These are phyloP conservation scores for Clamator glandarius DNA, from an alignment of 2,797 vertebrate genomes.

Conservation along the genomic window DNA sequence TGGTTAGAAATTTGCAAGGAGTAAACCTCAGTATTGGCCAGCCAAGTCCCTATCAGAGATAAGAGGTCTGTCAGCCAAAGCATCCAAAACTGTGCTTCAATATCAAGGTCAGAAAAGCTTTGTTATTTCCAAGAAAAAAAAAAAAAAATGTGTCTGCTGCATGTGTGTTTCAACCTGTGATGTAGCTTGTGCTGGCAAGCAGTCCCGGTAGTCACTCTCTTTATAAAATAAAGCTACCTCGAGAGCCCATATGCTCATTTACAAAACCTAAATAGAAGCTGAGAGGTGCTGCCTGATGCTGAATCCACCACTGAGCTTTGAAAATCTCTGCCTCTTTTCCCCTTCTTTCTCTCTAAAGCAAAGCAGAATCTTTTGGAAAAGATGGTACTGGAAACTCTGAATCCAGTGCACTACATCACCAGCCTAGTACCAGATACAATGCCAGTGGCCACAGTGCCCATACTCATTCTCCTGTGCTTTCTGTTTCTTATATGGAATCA, in stretches of 20 bases:
- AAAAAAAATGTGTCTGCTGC: constrained; percentile 40
- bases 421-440: constrained; percentile 34
- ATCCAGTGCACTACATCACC: constrained; percentile 63
- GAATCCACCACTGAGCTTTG: neutral
- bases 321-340: neutral
- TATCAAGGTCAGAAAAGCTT: constrained; percentile 73
- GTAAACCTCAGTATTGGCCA: constrained; percentile 46
- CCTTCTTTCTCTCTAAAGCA: neutral
- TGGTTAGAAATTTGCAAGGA: constrained; percentile 66
- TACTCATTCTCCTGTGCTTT: constrained; percentile 83
- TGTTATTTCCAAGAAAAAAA: constrained; percentile 54
- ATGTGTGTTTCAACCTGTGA: constrained; percentile 83
- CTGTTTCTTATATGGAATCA: constrained; percentile 80
- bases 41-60: constrained; percentile 69
- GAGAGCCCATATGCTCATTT: neutral
- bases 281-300: neutral
- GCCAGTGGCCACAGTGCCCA: constrained; percentile 66
- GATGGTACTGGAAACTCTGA: constrained; percentile 75
- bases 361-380: neutral
- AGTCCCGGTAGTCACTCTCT: constrained; percentile 15
- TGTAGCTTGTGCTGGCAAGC: constrained; percentile 77
- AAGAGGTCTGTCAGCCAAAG: constrained; percentile 63
- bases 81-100: constrained; percentile 57
- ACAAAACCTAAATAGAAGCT: neutral
- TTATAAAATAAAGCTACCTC: constrained; percentile 77